Evolutionary conservation across 2,113 vertebrate species (phyloP), one percentile per base, ranked within the genome.

Genomic region (Callionymus lyra): DNA sequence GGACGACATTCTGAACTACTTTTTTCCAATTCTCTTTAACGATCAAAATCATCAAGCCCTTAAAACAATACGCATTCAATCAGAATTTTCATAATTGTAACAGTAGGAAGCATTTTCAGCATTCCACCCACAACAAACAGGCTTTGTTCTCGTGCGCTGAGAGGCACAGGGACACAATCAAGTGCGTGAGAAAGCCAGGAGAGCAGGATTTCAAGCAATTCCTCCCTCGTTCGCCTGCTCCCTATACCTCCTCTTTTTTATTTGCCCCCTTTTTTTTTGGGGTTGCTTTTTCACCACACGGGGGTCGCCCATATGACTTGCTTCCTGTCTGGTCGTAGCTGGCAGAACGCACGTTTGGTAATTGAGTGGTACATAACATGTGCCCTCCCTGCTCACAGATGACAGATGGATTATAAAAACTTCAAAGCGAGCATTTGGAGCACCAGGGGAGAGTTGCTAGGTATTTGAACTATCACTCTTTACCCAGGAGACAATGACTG

Each of bases 381-480:
- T 89, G 89, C 91, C 91, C 93, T 94, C 90, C 90, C 89, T 86
- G 88, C 92, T 91, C 81, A 85, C 86, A 93, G 92, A 96, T 94
- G 91, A 96, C 94, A 97, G 95, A 98, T 97, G 92, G 95, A 92
- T 95, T 94, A 97, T 95, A 93, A 94, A 94, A 97, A 95, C 94
- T 95, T 98, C 92, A 98, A 97, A 92, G 81, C 74, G 79, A 88
- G 89, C 91, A 87, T 91, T 90, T 87, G 90, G 87, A 90, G 89
- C 90, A 90, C 91, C 91, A 86, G 86, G 92, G 91, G 92, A 93
- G 90, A 92, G 92, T 90, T 87, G 89, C 87, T 89, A 92, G 91
- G 92, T 94, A 92, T 93, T 91, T 94, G 91, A 95, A 93, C 93
- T 92, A 90, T 90, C 89, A 88, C 89, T 90, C 91, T 91, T 90